Percentiles rank a stretch among this genome's conserved stretches.
These are phyloP conservation scores for Drosophila meridiana DNA, from an alignment of 2,888 invertebrate genomes.

Conservation along the genomic window DNA sequence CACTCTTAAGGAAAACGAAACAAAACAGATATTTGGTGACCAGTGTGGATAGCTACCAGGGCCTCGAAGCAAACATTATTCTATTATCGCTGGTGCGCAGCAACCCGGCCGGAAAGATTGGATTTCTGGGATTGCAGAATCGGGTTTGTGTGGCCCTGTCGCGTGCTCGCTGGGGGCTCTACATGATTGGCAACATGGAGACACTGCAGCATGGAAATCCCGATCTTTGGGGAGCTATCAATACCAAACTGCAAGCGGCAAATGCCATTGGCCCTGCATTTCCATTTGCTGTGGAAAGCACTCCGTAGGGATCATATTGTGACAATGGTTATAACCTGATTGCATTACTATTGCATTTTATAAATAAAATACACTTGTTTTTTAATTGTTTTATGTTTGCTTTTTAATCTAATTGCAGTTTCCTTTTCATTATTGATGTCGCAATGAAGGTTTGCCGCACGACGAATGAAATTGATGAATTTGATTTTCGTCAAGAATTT, in stretches of 20 bases:
- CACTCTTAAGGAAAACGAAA: constrained; percentile 24
- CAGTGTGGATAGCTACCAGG: constrained; percentile 92
- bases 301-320: background rate
- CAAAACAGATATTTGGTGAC: constrained; percentile 84
- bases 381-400: constrained; percentile 26
- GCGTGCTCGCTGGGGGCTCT: constrained; percentile 89
- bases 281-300: constrained; percentile 40
- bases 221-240: constrained; percentile 86
- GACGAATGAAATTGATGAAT: constrained; percentile 24
- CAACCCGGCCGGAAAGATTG: constrained; percentile 88
- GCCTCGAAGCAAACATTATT: constrained; percentile 92
- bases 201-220: constrained; percentile 86
- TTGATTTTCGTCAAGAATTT: constrained; percentile 30
- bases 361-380: constrained; percentile 25
- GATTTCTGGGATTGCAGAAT: constrained; percentile 89
- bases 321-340: background rate
- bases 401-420: constrained; percentile 43
- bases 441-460: constrained; percentile 29
- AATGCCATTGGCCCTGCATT: constrained; percentile 86
- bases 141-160: constrained; percentile 92
- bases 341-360: background rate
- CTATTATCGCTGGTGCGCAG: constrained; percentile 92
- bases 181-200: constrained; percentile 90
- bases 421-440: constrained; percentile 21
- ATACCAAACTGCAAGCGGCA: constrained; percentile 85